A percentile compares a stretch with the other conserved stretches of the same genome.
Conservation (phyloP, 2,113 vertebrate species). For the Phylloscopus trochiloides region DNA sequence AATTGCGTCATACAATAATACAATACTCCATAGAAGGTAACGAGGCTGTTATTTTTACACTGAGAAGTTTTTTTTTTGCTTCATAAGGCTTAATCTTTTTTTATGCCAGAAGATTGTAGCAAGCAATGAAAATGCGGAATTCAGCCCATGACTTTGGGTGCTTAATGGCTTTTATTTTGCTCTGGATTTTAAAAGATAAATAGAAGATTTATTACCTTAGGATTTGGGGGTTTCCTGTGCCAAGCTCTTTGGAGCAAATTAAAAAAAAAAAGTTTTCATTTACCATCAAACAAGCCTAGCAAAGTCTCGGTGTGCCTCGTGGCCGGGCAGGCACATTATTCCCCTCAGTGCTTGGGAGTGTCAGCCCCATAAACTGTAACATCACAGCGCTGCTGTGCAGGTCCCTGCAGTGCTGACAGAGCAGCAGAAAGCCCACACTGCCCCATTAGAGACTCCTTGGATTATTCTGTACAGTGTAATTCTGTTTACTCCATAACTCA, state of each 20-base stretch:
- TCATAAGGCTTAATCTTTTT: not conserved
- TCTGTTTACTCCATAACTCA: not conserved
- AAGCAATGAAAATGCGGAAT: not conserved
- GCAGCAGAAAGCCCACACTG: not conserved
- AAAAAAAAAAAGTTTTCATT: not conserved
- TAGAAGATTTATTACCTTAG: conserved; percentile 28
- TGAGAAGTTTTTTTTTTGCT: not conserved
- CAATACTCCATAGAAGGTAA: not conserved
- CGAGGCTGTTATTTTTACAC: not conserved
- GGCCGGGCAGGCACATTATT: not conserved
- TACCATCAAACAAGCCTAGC: not conserved
- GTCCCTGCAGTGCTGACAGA: not conserved
- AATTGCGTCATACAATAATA: not conserved
- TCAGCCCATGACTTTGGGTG: not conserved
- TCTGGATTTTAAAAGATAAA: conserved; percentile 39
- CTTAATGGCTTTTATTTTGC: conserved; percentile 25
- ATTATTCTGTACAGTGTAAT: not conserved
- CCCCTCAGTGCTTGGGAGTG: not conserved
- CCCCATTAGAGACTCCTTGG: not conserved
- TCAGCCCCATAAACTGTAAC: conserved; percentile 31
- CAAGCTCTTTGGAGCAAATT: not conserved
- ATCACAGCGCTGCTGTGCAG: not conserved
- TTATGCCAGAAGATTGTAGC: not conserved
- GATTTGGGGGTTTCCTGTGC: conserved; percentile 39
- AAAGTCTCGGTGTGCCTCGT: not conserved